Conservation (phyloP, 2,113 vertebrate species). For the Ictalurus punctatus region DNA sequence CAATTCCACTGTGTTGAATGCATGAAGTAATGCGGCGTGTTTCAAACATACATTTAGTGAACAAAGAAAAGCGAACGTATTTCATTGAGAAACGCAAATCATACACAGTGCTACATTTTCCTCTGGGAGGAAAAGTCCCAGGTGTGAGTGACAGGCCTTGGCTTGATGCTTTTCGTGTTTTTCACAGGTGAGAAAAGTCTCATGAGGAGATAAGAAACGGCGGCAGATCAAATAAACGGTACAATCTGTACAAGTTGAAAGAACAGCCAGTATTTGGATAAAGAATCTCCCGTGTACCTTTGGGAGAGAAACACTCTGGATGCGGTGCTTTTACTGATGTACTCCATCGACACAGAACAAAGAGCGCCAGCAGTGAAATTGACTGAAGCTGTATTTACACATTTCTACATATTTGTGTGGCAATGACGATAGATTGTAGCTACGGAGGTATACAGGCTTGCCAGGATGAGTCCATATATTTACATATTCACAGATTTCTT, state of each 20-base stretch:
- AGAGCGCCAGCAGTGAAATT: background rate
- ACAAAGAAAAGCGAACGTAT: background rate
- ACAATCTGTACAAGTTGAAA: conserved; percentile 56
- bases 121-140: conserved; percentile 25
- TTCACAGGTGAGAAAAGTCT: conserved; percentile 82
- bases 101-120: conserved; percentile 15
- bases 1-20: background rate
- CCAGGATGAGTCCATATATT: background rate
- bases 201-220: conserved; percentile 67
- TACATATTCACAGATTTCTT: background rate
- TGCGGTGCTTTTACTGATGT: background rate
- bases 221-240: conserved; percentile 49
- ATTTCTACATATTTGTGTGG: conserved; percentile 38
- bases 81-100: background rate
- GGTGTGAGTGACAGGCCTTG: conserved; percentile 48
- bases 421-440: conserved; percentile 23
- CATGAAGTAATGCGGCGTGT: background rate
- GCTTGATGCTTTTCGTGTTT: conserved; percentile 52
- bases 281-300: conserved; percentile 50
- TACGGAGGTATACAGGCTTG: background rate
- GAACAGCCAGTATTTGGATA: conserved; percentile 46
- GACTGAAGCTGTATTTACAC: conserved; percentile 24
- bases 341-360: conserved; percentile 24
- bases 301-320: conserved; percentile 12
- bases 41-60: background rate